phyloP scores from a whole-genome alignment of 2,113 vertebrate species.

The Corvus cornix region DNA sequence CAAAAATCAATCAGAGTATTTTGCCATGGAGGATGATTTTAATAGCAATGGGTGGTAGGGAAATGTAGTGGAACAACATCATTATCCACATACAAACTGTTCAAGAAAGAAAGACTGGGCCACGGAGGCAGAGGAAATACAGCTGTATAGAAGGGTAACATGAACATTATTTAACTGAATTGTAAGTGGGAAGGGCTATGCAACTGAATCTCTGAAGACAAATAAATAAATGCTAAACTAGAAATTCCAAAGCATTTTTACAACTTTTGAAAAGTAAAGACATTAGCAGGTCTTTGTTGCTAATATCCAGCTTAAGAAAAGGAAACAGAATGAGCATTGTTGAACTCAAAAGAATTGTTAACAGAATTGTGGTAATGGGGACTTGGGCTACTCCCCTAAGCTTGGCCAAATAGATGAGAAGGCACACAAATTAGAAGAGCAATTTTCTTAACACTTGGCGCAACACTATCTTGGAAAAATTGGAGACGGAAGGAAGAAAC shows the following conservation, averaged over 20 bases:
- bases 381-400: background rate
- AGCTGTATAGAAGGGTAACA: background rate
- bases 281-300: constrained; percentile 1
- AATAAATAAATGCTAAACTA: constrained; percentile 22
- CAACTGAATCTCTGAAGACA: constrained; percentile 14
- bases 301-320: constrained; percentile 1
- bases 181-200: background rate
- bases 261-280: background rate
- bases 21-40: background rate
- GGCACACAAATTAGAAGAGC: background rate
- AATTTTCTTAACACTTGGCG: background rate
- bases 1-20: background rate
- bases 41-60: background rate
- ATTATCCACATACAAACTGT: background rate
- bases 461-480: background rate
- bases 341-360: constrained; percentile 11
- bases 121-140: background rate
- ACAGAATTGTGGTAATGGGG: background rate
- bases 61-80: background rate
- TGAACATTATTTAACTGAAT: background rate
- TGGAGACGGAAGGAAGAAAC: background rate
- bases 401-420: background rate
- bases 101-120: background rate
- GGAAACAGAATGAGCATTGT: background rate
- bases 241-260: constrained; percentile 10